Conservation (phyloP, 2,888 invertebrate species). For the Dryococelus australis region DNA sequence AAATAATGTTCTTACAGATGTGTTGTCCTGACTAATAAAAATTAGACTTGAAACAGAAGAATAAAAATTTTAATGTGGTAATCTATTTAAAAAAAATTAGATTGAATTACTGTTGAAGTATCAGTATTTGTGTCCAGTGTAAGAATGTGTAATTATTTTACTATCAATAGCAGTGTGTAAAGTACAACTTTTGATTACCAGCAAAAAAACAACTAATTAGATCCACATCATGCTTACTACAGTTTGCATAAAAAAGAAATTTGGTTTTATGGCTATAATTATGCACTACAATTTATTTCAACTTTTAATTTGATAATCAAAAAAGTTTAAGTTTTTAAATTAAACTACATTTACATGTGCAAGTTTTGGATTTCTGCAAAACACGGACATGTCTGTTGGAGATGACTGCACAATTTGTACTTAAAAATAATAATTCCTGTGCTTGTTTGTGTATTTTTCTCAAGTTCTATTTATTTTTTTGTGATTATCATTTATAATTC, state of each 20-base stretch:
- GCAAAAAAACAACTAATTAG: neutral
- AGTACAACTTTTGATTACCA: neutral
- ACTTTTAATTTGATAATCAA: neutral
- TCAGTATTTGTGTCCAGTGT: neutral
- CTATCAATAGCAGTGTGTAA: neutral
- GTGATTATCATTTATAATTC: too few species aligned
- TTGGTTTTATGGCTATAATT: neutral
- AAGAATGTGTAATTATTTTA: neutral
- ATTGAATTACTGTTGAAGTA: neutral
- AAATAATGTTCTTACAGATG: neutral
- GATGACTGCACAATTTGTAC: too few species aligned
- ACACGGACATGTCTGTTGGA: too few species aligned
- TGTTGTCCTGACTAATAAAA: neutral
- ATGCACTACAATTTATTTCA: neutral
- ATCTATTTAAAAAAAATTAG: neutral
- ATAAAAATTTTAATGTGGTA: neutral
- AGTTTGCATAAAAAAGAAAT: neutral
- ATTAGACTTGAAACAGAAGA: neutral
- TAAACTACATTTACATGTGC: neutral
- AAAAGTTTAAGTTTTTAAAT: neutral
- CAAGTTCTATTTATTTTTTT: too few species aligned
- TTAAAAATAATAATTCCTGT: too few species aligned
- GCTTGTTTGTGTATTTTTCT: too few species aligned
- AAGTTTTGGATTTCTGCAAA: neutral
- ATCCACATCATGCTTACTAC: constrained; percentile 3